Conservation (phyloP, 2,113 vertebrate species). For the Telmatochromis sp. region DNA sequence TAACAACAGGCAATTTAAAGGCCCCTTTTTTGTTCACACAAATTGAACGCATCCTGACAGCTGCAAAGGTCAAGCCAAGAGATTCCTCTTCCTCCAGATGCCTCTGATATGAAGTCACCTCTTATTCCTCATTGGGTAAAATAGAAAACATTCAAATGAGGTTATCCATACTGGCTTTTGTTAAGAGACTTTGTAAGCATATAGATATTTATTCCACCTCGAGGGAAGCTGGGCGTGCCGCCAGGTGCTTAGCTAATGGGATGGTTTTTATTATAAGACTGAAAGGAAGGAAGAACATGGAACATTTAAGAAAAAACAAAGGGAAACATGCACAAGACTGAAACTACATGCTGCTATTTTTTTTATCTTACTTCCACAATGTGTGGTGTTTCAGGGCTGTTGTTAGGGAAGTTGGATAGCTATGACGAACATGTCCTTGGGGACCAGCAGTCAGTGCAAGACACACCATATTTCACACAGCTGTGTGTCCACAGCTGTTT, state of each 20-base stretch:
- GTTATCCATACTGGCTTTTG: slow-evolving; percentile 20
- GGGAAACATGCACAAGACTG: background rate
- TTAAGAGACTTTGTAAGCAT: slow-evolving; percentile 20
- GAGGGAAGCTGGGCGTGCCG: slow-evolving; percentile 4
- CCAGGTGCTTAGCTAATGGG: slow-evolving; percentile 46
- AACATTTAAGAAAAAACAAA: background rate
- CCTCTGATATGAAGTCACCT: slow-evolving; percentile 24
- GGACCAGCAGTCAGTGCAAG: slow-evolving; percentile 10
- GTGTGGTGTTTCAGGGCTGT: background rate
- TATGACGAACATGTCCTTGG: slow-evolving; percentile 18
- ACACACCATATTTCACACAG: slow-evolving; percentile 37
- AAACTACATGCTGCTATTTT: background rate
- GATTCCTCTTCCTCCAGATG: slow-evolving; percentile 2
- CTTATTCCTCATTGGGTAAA: background rate
- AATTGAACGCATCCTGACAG: background rate
- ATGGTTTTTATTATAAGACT: slow-evolving; percentile 36
- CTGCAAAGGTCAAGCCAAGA: background rate
- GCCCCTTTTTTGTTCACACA: background rate
- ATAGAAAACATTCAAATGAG: slow-evolving; percentile 26
- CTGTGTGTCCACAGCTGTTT: slow-evolving; percentile 53
- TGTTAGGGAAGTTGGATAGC: slow-evolving; percentile 7
- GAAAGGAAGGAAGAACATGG: slow-evolving; percentile 17
- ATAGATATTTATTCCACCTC: slow-evolving; percentile 40
- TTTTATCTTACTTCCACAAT: background rate
- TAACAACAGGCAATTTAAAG: background rate